Percentiles rank a stretch among this genome's conserved stretches.
phyloP scores from a whole-genome alignment of 2,797 vertebrate genomes.

The Nyctibius grandis region DNA sequence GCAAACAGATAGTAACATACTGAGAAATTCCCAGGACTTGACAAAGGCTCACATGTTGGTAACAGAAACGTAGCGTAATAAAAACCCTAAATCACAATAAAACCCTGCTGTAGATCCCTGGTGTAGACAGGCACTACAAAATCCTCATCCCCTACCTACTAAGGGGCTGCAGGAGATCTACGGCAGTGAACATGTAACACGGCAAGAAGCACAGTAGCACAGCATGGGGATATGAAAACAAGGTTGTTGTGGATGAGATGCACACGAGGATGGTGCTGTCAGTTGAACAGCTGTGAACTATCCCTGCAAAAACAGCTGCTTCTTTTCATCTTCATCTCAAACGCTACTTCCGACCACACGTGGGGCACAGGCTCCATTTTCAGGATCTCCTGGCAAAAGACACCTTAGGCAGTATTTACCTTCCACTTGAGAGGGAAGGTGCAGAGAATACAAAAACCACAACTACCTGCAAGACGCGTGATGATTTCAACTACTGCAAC shows the following conservation, averaged over 20 bases:
- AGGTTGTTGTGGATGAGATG: background rate
- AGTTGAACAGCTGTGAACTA: background rate
- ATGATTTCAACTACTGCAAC: background rate
- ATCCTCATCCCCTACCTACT: background rate
- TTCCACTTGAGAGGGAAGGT: background rate
- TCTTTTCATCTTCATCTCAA: background rate
- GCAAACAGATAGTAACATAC: fast-evolving
- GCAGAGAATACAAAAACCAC: background rate
- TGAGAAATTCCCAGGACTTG: fast-evolving
- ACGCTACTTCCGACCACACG: fast-evolving
- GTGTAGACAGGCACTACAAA: background rate
- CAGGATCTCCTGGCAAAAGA: background rate
- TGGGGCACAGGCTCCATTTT: background rate
- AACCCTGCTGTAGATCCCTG: background rate
- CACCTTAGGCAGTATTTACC: background rate
- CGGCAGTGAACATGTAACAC: fast-evolving
- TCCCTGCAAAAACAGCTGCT: background rate
- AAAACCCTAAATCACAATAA: background rate
- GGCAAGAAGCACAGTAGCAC: background rate
- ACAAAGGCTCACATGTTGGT: fast-evolving
- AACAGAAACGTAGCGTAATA: fast-evolving
- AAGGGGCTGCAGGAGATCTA: background rate
- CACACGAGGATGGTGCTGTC: background rate
- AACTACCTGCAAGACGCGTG: background rate
- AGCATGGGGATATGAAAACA: background rate